A percentile compares a stretch with the other conserved stretches of the same genome.
Evolutionary conservation across 30 jellyfish, hydroid and myxozoan species (phyloP).

Genomic region (Aurelia coerulea): DNA sequence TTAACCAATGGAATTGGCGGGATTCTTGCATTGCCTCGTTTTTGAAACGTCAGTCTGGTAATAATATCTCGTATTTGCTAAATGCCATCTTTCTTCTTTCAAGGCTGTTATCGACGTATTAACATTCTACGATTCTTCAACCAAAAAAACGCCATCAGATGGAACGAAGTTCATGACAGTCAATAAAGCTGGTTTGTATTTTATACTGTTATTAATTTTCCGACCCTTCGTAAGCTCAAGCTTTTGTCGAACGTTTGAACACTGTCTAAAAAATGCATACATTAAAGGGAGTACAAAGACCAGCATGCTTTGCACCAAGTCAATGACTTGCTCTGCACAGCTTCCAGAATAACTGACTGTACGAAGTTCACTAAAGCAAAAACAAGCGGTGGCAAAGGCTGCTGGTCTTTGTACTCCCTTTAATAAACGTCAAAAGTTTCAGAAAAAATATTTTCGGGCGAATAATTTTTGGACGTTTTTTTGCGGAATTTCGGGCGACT

Average conservation of each 20-base stretch:
- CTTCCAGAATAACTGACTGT: too few relatives aligned
- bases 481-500: too few relatives aligned
- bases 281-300: too few relatives aligned
- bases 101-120: conserved; percentile 99
- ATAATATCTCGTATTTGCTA: not conserved
- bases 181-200: conserved; percentile 58
- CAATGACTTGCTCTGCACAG: too few relatives aligned
- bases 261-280: too few relatives aligned
- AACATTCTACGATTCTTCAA: conserved; percentile 87
- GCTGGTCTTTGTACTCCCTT: not conserved
- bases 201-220: not conserved
- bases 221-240: not conserved
- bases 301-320: too few relatives aligned
- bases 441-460: not conserved
- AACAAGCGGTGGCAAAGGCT: too few relatives aligned
- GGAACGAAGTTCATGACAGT: conserved; percentile 94
- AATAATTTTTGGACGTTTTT: too few relatives aligned
- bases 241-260: not conserved
- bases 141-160: conserved; percentile 68
- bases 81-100: not conserved
- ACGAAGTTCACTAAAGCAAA: too few relatives aligned
- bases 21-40: too few relatives aligned
- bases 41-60: too few relatives aligned
- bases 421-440: not conserved
- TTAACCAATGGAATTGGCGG: too few relatives aligned